Evolutionary conservation across 2,888 invertebrate species (phyloP).

Genomic region (Rhogogaster chlorosoma): DNA sequence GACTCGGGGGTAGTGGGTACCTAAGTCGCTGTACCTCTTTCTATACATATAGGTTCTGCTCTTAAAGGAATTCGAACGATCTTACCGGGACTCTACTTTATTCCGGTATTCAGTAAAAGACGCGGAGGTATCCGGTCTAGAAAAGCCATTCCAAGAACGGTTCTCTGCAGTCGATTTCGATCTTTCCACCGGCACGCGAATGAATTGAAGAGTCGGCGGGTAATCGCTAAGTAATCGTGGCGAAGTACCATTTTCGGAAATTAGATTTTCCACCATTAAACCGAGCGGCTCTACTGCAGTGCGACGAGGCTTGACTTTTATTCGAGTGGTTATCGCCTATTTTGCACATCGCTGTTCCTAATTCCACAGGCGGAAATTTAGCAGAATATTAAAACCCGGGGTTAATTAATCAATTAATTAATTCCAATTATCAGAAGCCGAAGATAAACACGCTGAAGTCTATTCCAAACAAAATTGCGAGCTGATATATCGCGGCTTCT

Average conservation of each 20-base stretch:
- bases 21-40: neutral
- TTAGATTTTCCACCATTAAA: constrained; percentile 23
- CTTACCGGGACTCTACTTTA: neutral
- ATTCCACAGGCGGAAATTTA: too few relatives aligned
- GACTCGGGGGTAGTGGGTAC: neutral
- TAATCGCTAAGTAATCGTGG: constrained; percentile 14
- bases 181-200: neutral
- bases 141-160: constrained; percentile 6
- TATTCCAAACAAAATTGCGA: neutral
- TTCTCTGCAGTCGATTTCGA: neutral
- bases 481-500: neutral
- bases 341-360: too few relatives aligned
- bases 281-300: neutral
- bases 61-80: neutral
- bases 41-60: neutral
- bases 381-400: neutral
- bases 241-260: constrained; percentile 16
- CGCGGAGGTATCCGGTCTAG: constrained; percentile 3
- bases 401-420: neutral
- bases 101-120: neutral
- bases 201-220: constrained; percentile 15
- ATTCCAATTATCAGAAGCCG: neutral
- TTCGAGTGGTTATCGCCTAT: neutral
- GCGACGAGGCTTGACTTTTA: neutral
- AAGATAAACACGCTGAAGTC: neutral